Percentiles rank a stretch among this genome's conserved stretches.
These are phyloP conservation scores for Drosophila paucipuncta DNA, from an alignment of 2,888 invertebrate genomes.

Conservation along the genomic window DNA sequence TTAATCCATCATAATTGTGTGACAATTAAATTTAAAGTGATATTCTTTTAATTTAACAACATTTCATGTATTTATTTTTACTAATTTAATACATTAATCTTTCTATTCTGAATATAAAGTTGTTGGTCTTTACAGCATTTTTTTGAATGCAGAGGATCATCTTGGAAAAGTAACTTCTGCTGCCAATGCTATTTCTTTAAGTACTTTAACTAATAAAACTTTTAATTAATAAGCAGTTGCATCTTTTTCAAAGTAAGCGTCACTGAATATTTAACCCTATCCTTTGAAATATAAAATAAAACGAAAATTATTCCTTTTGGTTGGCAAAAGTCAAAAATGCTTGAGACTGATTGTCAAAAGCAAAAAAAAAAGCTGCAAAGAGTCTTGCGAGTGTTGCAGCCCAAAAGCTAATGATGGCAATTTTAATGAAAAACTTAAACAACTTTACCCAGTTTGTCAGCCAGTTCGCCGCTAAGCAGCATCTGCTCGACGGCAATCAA, in stretches of 20 bases:
- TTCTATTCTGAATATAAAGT: background rate
- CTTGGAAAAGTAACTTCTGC: background rate
- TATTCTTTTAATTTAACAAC: background rate
- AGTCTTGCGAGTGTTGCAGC: conserved; percentile 6
- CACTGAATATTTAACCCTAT: conserved; percentile 3
- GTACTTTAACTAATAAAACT: conserved; percentile 24
- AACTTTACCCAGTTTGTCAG: conserved; percentile 35
- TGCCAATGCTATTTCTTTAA: background rate
- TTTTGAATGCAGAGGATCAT: background rate
- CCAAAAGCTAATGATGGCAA: conserved; percentile 58
- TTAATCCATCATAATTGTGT: background rate
- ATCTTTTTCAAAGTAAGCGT: conserved; percentile 13
- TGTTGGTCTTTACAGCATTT: background rate
- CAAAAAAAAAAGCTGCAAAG: conserved; percentile 10
- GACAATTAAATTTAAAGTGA: background rate
- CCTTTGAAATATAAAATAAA: conserved; percentile 13
- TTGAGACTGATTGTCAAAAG: conserved; percentile 52
- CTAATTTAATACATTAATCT: background rate
- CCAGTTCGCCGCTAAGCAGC: conserved; percentile 11
- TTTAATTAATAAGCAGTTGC: conserved; percentile 46
- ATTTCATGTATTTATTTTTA: background rate
- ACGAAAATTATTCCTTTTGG: background rate
- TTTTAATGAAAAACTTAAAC: conserved; percentile 68
- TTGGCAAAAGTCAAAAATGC: conserved; percentile 12
- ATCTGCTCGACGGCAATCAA: conserved; percentile 58